Base-by-base conservation (phyloP, 2,113 vertebrate species). In the Taurulus bubalis region DNA sequence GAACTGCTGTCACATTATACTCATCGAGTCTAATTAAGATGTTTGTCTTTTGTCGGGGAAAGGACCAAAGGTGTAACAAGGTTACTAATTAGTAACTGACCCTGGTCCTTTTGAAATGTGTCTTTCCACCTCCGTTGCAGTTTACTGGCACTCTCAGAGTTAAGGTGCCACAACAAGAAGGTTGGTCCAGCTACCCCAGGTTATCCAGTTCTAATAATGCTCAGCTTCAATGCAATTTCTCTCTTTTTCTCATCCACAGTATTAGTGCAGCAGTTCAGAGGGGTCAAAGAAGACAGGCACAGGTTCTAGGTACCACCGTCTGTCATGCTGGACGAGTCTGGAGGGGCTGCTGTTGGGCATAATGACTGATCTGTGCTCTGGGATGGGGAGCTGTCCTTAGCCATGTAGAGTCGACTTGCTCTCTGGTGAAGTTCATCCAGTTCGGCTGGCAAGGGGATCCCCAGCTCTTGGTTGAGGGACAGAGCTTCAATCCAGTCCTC, bases 401-500 rank as follows among this genome's bases (percentile, higher is more conserved):
- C 74, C 83, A 90, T 89, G 80, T 94, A 82, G 53, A 92, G 88
- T 38, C 55, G 86, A 82, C 86, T 92, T 75, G 95, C 81, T 51
- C 93, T 95, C 80, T 97, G 96, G 87, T 99, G 96, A 86, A 99
- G 94, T 83, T 97, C 96, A 12, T 99, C 98, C 90, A 99, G 93
- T 90, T 99, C 97, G 0, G 96, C 95, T 0, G 97, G 98, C 40
- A 99, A 95, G 0, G 96, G 98, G 91, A 99, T 98, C 69, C 94
- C 96, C 87, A 99, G 93, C 80, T 99, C 98, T 92, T 97, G 94
- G 92, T 97, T 97, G 18, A 98, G 93, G 62, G 95, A 96, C 38
- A 99, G 93, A 0, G 98, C 98, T 85, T 95, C 96, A 36, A 99
- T 98, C 82, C 95, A 98, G 91, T 99, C 97, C 91, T 98, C 97